Evolutionary conservation across 2,888 invertebrate species (phyloP).

Genomic region (Eurytoma californica): DNA sequence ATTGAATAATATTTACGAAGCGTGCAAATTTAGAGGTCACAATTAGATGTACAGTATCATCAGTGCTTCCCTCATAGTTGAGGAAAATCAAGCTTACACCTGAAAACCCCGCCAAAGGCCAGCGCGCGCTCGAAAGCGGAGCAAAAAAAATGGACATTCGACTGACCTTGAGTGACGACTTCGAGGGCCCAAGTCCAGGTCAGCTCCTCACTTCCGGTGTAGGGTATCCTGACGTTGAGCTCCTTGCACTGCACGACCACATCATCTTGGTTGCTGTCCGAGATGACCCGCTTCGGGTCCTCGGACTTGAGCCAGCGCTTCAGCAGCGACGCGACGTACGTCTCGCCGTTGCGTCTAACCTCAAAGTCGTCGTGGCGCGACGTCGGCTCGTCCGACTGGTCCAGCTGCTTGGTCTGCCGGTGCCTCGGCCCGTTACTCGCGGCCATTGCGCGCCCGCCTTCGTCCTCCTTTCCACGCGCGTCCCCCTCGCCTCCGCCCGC

Average conservation of each 20-base stretch:
- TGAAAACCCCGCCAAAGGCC: too few relatives aligned
- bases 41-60: too few relatives aligned
- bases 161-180: slow-evolving; percentile 59
- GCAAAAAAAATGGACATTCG: too few relatives aligned
- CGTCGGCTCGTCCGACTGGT: background rate
- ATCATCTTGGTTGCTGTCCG: slow-evolving; percentile 43
- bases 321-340: slow-evolving; percentile 48
- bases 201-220: slow-evolving; percentile 1
- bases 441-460: slow-evolving; percentile 16
- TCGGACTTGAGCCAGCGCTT: slow-evolving; percentile 60
- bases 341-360: slow-evolving; percentile 7
- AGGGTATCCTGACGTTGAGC: slow-evolving; percentile 37
- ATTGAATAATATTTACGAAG: too few relatives aligned
- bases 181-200: slow-evolving; percentile 58
- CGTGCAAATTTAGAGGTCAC: too few relatives aligned
- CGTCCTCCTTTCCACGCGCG: background rate
- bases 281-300: slow-evolving; percentile 53
- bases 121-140: too few relatives aligned
- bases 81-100: too few relatives aligned
- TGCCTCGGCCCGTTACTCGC: slow-evolving; percentile 5
- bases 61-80: too few relatives aligned
- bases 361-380: slow-evolving; percentile 7
- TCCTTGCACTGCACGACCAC: slow-evolving; percentile 30
- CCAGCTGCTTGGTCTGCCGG: background rate
- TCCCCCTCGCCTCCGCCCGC: background rate